Conservation (phyloP, 2,797 vertebrate genomes). For the Aplochiton taeniatus region DNA sequence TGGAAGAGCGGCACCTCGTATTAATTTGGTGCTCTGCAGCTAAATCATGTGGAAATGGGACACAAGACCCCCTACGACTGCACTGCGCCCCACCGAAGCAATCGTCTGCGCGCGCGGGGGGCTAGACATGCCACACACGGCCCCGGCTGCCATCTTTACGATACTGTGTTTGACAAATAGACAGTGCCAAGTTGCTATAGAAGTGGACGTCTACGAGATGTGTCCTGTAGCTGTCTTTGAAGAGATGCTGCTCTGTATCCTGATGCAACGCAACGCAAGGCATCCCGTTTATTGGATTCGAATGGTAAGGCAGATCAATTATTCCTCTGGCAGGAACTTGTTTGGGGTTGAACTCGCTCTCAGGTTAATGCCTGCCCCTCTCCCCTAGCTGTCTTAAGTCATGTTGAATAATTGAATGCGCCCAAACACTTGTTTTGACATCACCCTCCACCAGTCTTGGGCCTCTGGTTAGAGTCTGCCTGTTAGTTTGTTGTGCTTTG, state of each 20-base stretch:
- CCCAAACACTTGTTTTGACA: too few species aligned
- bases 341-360: too few species aligned
- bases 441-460: too few species aligned
- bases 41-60: slow-evolving; percentile 28
- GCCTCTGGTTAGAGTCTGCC: too few species aligned
- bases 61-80: slow-evolving; percentile 1
- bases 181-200: slow-evolving; percentile 16
- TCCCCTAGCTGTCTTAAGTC: too few species aligned
- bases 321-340: too few species aligned
- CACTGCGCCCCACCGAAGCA: slow-evolving; percentile 26
- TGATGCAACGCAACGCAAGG: neutral
- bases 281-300: too few species aligned
- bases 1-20: slow-evolving; percentile 31
- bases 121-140: slow-evolving; percentile 11
- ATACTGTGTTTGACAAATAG: slow-evolving; percentile 19
- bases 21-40: slow-evolving; percentile 28
- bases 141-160: neutral
- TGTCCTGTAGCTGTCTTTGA: slow-evolving; percentile 37
- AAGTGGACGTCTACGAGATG: slow-evolving; percentile 8
- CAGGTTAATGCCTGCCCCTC: too few species aligned
- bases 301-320: too few species aligned
- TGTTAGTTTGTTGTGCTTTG: too few species aligned
- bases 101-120: slow-evolving; percentile 16
- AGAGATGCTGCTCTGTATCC: slow-evolving; percentile 14
- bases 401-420: too few species aligned